These are phyloP conservation scores for Zhengitettix transpicula DNA, from an alignment of 2,888 invertebrate species.

Conservation along the genomic window DNA sequence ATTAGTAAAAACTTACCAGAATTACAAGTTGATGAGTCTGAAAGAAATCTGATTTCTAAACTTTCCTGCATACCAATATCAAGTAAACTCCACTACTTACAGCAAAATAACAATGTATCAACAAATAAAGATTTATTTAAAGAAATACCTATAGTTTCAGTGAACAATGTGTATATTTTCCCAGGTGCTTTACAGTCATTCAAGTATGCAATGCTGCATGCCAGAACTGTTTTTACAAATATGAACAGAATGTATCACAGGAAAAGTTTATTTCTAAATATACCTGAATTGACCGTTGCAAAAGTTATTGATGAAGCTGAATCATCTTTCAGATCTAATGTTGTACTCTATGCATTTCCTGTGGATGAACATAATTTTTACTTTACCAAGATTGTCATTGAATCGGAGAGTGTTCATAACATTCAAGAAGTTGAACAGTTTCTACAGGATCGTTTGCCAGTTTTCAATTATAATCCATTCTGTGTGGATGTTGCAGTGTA, in stretches of 20 bases:
- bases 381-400: constrained; percentile 13
- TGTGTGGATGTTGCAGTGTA: constrained; percentile 7
- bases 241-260: constrained; percentile 19
- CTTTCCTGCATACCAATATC: constrained; percentile 23
- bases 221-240: constrained; percentile 21
- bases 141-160: constrained; percentile 18
- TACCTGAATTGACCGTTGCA: constrained; percentile 23
- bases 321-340: constrained; percentile 26
- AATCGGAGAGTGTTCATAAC: constrained; percentile 24
- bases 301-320: constrained; percentile 26
- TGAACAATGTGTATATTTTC: constrained; percentile 40
- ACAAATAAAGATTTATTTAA: constrained; percentile 12
- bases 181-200: constrained; percentile 41
- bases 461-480: constrained; percentile 24
- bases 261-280: constrained; percentile 18
- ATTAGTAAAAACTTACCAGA: constrained; percentile 14
- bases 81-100: constrained; percentile 29
- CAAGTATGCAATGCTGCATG: constrained; percentile 13
- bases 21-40: constrained; percentile 12
- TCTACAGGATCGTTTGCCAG: constrained; percentile 20
- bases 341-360: constrained; percentile 42
- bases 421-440: constrained; percentile 24
- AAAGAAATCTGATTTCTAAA: constrained; percentile 18
- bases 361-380: too few relatives aligned
- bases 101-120: constrained; percentile 20